phyloP scores from a whole-genome alignment of 1,140 invertebrate species.

The Xylocopa sonorina region DNA sequence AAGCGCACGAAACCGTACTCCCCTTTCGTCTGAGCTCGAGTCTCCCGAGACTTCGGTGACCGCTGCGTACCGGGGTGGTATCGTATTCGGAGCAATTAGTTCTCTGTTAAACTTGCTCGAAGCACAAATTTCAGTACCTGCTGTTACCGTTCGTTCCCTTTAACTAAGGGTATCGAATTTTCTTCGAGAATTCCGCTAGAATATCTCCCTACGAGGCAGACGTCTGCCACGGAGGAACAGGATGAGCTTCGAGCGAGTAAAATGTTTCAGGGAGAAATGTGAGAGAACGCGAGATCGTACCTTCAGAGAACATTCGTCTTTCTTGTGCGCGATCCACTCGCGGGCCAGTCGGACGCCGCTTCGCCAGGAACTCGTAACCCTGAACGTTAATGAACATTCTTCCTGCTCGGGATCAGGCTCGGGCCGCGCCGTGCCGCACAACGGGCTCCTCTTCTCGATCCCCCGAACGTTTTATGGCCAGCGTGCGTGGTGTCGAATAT shows the following conservation, averaged over 20 bases:
- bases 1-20: not conserved
- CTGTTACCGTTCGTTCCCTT: not conserved
- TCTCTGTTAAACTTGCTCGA: not conserved
- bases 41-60: not conserved
- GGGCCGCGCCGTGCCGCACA: conserved; percentile 60
- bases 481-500: conserved; percentile 64
- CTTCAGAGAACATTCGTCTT: conserved; percentile 52
- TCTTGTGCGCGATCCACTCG: conserved; percentile 54
- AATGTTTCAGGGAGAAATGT: not conserved
- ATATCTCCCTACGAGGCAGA: not conserved
- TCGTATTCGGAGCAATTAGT: conserved; percentile 3
- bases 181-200: no score
- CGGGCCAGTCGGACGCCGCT: conserved; percentile 55
- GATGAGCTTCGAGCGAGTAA: conserved; percentile 16
- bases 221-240: not conserved
- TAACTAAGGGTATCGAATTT: not conserved
- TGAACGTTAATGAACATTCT: conserved; percentile 71
- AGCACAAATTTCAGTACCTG: not conserved
- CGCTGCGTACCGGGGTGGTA: not conserved
- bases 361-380: conserved; percentile 49
- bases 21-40: not conserved
- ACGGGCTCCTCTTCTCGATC: conserved; percentile 68
- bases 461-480: conserved; percentile 71
- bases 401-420: conserved; percentile 62
- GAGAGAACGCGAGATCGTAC: not conserved